These are phyloP conservation scores for Strix aluco DNA, from an alignment of 2,113 vertebrate species.

Conservation along the genomic window DNA sequence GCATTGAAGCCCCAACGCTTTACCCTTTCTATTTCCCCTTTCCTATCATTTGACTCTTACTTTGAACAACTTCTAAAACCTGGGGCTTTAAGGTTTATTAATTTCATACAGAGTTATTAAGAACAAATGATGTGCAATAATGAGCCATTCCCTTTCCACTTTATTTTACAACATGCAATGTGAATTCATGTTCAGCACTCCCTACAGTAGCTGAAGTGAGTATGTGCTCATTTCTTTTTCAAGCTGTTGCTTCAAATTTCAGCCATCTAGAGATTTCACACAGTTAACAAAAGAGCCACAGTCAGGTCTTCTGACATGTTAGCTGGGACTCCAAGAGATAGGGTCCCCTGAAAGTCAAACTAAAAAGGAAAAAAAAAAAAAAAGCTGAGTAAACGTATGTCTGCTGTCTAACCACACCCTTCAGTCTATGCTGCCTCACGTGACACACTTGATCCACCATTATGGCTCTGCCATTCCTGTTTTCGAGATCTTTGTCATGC, in stretches of 20 bases:
- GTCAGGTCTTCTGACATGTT: not conserved
- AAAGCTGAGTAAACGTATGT: not conserved
- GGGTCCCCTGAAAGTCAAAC: not conserved
- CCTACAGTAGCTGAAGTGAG: not conserved
- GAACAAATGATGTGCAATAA: conserved; percentile 53
- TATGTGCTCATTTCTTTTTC: conserved; percentile 47
- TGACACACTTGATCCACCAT: not conserved
- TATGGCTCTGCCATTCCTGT: not conserved
- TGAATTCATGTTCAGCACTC: conserved; percentile 43
- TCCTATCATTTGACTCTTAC: conserved; percentile 3
- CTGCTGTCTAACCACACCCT: not conserved
- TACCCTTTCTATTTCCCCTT: conserved; percentile 9
- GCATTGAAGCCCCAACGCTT: not conserved
- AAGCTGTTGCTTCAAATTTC: conserved; percentile 41
- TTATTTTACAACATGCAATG: conserved; percentile 54
- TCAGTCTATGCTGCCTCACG: not conserved
- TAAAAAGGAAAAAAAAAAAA: not conserved
- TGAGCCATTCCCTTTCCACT: conserved; percentile 50
- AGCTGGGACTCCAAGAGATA: not conserved
- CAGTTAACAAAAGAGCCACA: conserved; percentile 11
- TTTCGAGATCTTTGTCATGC: not conserved
- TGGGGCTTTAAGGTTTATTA: conserved; percentile 53
- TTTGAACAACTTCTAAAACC: conserved; percentile 31
- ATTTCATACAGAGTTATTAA: conserved; percentile 58
- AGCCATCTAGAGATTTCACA: not conserved